A percentile compares a stretch with the other conserved stretches of the same genome.
phyloP scores from a whole-genome alignment of 2,797 vertebrate genomes.

The Gallinago solitaria region DNA sequence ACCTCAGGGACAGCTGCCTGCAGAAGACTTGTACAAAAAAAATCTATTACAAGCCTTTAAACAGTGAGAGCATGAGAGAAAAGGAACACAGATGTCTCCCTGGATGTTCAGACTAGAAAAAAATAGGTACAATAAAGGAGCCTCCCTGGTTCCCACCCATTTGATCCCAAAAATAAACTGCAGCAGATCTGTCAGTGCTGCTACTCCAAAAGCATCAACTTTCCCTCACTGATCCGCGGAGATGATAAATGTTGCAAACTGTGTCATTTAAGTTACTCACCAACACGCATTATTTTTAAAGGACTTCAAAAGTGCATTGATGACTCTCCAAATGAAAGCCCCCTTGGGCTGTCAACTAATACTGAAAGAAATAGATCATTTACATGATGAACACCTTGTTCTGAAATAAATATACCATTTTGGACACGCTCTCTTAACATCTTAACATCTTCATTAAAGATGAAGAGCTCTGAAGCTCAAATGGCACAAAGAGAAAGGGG shows the following conservation, averaged over 20 bases:
- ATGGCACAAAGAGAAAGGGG: background rate
- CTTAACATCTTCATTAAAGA: background rate
- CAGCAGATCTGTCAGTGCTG: background rate
- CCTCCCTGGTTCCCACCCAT: rapidly evolving
- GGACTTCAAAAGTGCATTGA: background rate
- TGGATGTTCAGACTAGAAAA: background rate
- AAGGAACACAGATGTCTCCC: background rate
- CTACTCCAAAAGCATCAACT: background rate
- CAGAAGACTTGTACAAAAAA: background rate
- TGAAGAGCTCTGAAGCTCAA: background rate
- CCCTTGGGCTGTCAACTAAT: background rate
- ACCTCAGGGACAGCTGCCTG: background rate
- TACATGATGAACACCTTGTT: background rate
- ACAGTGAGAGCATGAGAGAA: background rate
- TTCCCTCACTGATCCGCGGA: background rate
- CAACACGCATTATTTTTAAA: background rate
- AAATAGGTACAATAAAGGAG: background rate
- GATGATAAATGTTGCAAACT: background rate
- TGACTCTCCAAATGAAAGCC: background rate
- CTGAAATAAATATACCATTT: background rate
- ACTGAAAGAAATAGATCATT: background rate
- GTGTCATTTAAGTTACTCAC: background rate
- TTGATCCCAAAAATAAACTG: background rate
- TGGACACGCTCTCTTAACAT: background rate
- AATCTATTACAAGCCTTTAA: background rate